These are phyloP conservation scores for Seira sanloemensis DNA, from an alignment of 2,888 invertebrate genomes.

Conservation along the genomic window DNA sequence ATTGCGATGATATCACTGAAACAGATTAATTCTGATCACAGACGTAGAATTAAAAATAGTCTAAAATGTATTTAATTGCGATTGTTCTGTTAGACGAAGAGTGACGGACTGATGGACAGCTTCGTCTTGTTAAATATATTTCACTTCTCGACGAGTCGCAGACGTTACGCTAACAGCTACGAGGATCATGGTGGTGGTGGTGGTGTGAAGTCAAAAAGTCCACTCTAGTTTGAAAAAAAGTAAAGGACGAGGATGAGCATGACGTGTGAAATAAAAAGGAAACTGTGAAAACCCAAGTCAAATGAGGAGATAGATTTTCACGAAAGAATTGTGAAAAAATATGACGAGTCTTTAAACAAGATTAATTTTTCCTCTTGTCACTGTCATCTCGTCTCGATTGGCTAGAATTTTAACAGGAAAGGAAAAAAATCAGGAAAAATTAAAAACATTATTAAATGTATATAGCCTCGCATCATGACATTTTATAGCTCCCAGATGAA, in stretches of 20 bases:
- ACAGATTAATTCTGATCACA: neutral
- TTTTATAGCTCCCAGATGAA: conserved; percentile 15
- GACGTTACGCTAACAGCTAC: neutral
- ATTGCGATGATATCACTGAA: too few species aligned
- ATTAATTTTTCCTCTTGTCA: conserved; percentile 51
- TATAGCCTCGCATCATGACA: conserved; percentile 20
- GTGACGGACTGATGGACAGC: conserved; percentile 48
- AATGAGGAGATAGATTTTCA: neutral
- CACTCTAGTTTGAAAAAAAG: neutral
- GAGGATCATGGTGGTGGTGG: neutral
- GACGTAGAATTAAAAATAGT: neutral
- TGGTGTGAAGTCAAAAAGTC: conserved; percentile 17
- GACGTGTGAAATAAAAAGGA: conserved; percentile 7
- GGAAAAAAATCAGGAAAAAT: neutral
- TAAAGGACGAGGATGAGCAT: neutral
- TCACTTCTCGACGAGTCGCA: conserved; percentile 25
- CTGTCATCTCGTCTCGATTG: conserved; percentile 23
- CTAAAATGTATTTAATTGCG: neutral
- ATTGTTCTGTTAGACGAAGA: conserved; percentile 1
- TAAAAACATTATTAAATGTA: neutral
- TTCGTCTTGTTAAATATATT: conserved; percentile 49
- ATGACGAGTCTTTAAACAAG: conserved; percentile 21
- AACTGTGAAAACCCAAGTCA: neutral
- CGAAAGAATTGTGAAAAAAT: neutral
- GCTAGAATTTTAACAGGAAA: too few species aligned